Conservation (phyloP, 1,140 invertebrate species). For the Neotoxoptera formosana region DNA sequence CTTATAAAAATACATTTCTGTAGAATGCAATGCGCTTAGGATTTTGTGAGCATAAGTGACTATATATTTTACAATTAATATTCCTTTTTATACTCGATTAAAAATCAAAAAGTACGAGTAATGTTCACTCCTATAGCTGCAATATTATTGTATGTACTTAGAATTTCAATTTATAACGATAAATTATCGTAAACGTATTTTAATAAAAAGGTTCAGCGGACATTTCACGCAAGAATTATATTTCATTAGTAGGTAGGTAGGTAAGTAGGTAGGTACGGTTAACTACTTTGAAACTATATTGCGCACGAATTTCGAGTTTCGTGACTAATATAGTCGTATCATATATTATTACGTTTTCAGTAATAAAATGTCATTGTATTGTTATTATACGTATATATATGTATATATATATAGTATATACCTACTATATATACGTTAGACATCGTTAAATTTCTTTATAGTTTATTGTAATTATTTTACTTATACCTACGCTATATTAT, state of each 20-base stretch:
- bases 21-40: too few relatives aligned
- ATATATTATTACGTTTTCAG: neutral
- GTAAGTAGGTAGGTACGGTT: neutral
- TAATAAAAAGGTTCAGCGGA: neutral
- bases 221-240: neutral
- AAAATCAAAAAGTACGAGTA: too few relatives aligned
- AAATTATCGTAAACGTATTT: neutral
- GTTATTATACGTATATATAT: too few relatives aligned
- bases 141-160: neutral
- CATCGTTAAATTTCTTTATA: neutral
- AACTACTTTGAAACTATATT: neutral
- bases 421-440: neutral
- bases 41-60: neutral
- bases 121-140: neutral
- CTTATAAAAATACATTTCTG: too few relatives aligned
- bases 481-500: too few relatives aligned
- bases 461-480: neutral
- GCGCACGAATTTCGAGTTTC: neutral
- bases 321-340: neutral
- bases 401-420: neutral
- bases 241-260: neutral
- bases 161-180: neutral
- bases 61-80: neutral
- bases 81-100: neutral
- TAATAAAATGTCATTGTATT: neutral